Conservation (phyloP, 2,888 invertebrate species). For the Torymus tubicola region DNA sequence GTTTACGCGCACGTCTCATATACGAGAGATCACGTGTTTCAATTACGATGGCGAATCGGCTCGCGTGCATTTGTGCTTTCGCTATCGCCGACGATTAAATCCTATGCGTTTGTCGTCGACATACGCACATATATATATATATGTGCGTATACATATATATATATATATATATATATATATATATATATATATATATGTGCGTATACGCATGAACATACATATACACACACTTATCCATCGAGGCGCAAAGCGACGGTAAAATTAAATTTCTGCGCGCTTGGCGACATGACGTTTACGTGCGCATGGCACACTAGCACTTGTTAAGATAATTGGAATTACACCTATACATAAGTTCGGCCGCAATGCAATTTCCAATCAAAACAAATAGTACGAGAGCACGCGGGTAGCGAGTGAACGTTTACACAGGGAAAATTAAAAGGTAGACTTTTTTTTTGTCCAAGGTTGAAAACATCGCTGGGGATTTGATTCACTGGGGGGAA, state of each 20-base stretch:
- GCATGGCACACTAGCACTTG: not conserved
- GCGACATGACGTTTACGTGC: not conserved
- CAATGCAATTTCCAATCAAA: conserved; percentile 37
- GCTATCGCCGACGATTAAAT: conserved; percentile 19
- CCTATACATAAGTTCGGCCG: not conserved
- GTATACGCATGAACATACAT: too few relatives aligned
- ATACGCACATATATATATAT: too few relatives aligned
- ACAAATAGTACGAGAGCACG: not conserved
- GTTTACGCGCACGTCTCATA: too few relatives aligned
- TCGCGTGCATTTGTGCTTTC: not conserved
- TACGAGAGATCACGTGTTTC: not conserved
- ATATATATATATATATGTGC: too few relatives aligned
- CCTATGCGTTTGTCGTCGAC: not conserved
- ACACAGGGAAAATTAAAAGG: conserved; percentile 23
- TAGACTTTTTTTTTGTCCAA: not conserved
- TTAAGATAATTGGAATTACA: conserved; percentile 37
- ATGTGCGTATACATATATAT: too few relatives aligned
- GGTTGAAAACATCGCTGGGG: not conserved
- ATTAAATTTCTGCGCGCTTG: conserved; percentile 22
- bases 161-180: too few relatives aligned
- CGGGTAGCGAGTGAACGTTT: not conserved
- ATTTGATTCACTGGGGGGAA: too few relatives aligned
- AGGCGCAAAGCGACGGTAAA: conserved; percentile 4
- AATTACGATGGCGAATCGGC: conserved; percentile 1
- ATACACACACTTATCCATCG: not conserved